These are phyloP conservation scores for Trematomus loennbergii DNA, from an alignment of 2,113 vertebrate species.

Conservation along the genomic window DNA sequence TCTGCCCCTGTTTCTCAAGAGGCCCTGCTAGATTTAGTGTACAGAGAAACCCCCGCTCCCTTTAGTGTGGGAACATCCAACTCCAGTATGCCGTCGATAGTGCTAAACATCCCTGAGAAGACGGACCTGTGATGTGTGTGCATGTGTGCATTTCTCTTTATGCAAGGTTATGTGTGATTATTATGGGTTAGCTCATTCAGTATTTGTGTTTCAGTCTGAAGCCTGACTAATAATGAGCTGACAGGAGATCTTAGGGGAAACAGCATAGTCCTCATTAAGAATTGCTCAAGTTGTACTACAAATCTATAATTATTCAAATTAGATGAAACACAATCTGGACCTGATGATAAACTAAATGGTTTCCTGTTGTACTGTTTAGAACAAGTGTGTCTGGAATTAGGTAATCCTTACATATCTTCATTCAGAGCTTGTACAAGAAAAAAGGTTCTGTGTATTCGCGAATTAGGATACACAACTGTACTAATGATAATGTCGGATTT, in stretches of 20 bases:
- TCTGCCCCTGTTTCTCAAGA: constrained; percentile 81
- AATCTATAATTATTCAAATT: background rate
- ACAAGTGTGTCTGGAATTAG: constrained; percentile 1
- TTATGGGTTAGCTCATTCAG: constrained; percentile 7
- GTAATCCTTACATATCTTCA: background rate
- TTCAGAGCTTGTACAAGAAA: constrained; percentile 10
- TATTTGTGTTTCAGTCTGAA: constrained; percentile 8
- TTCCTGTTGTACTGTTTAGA: background rate
- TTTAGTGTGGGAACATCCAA: constrained; percentile 18
- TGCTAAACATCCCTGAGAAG: constrained; percentile 79
- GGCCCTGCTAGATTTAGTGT: constrained; percentile 90
- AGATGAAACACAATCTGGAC: background rate
- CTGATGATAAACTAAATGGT: constrained; percentile 1
- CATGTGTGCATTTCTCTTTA: constrained; percentile 3
- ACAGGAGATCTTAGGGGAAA: background rate
- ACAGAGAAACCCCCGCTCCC: constrained; percentile 79
- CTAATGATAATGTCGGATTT: background rate
- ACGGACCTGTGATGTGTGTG: constrained; percentile 85
- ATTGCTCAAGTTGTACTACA: background rate
- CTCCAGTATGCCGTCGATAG: constrained; percentile 50
- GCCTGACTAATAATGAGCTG: constrained; percentile 18
- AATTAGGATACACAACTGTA: background rate
- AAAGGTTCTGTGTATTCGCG: background rate
- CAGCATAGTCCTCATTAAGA: too few species aligned
- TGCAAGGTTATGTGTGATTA: constrained; percentile 30